Evolutionary conservation across 2,113 vertebrate genomes (phyloP), one percentile per base, ranked within the genome.

Genomic region (Procapra przewalskii): DNA sequence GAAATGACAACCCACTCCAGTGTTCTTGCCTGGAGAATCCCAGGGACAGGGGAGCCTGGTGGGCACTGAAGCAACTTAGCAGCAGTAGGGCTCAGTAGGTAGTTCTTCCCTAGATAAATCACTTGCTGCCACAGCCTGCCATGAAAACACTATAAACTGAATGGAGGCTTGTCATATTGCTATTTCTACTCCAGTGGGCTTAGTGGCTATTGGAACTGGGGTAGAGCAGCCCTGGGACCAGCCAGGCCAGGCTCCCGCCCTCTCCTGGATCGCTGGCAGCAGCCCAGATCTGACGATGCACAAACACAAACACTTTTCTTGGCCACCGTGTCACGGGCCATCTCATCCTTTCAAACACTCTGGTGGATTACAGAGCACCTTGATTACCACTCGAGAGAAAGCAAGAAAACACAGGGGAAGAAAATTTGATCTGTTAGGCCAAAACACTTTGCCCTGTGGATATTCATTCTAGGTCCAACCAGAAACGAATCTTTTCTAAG

Each of bases 61-160:
- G 55, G 23, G 23, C 23, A 10, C 55, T 57, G 55, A 23, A 25
- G 55, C 8, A 0, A 57, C 55, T 57, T 25, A 57, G 21, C 21
- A 9, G 55, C 55, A 57, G 21, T 21, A 23, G 17, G 31, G 12
- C 36, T 95, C 91, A 4, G 67, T 90, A 91, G 89, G 57, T 67
- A 96, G 95, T 91, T 94, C 40, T 3, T 36, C 48, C 48, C 79
- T 67, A 82, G 88, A 92, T 87, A 94, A 97, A 97, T n/a, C 31
- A 31, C 82, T 95, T 48, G n/a, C 45, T 40, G 15, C n/a, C 23
- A 33, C 3, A 59, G 36, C 40, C 48, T 29, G 25, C 57, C 45
- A 59, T 62, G 77, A 92, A 97, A 93, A 21, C 25, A 52, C 48
- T 36, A 36, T 36, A 90, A 82, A 96, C 25, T 90, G 50, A 91